Evolutionary conservation across 2,113 vertebrate species (phyloP).

Genomic region (Opisthocomus hoazin): DNA sequence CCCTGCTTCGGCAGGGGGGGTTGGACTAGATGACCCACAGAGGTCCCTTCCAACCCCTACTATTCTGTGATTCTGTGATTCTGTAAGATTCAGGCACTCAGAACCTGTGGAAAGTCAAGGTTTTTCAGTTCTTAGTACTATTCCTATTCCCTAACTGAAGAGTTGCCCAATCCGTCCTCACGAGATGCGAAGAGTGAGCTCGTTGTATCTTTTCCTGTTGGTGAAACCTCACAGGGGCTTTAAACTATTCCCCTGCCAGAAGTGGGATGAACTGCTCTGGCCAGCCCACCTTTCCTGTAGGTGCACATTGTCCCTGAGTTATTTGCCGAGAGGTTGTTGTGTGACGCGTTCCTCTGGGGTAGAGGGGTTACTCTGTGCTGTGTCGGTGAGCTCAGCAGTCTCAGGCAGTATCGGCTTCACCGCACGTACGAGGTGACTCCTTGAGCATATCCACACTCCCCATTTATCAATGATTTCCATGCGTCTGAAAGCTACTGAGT

Average conservation of each 20-base stretch:
- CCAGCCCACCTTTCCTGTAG: neutral
- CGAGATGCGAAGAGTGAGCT: neutral
- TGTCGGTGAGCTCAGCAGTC: neutral
- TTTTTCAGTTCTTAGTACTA: neutral
- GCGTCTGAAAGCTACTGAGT: neutral
- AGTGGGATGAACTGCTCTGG: neutral
- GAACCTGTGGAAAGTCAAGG: neutral
- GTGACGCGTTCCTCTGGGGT: rapidly evolving
- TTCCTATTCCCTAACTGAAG: neutral
- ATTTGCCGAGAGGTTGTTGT: neutral
- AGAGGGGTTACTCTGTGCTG: neutral
- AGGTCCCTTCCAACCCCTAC: no score
- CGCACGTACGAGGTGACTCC: rapidly evolving
- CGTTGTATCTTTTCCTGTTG: neutral
- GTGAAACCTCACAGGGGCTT: neutral
- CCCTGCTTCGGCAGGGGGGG: no score
- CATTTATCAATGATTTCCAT: neutral
- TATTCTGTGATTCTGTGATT: no score
- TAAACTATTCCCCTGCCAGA: neutral
- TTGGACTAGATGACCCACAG: no score
- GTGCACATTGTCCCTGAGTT: neutral
- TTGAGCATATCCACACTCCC: neutral
- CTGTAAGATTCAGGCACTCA: neutral
- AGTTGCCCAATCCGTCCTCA: neutral
- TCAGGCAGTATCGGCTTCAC: rapidly evolving